Conservation (phyloP, 2,113 vertebrate genomes). For the Chlorodrepanis virens region DNA sequence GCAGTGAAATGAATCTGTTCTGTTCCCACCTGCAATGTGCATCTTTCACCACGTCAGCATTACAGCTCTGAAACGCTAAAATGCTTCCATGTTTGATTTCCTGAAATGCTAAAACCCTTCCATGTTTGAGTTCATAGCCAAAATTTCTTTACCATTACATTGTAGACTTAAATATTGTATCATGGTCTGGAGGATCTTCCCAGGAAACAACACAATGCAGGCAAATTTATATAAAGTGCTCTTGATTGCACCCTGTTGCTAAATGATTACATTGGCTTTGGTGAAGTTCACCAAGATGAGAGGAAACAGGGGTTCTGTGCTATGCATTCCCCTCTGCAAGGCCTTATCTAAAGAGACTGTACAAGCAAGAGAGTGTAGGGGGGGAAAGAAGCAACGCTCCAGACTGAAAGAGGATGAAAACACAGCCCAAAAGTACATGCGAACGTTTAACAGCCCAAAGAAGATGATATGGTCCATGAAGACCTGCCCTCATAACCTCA, state of each 20-base stretch:
- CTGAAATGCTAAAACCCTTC: background rate
- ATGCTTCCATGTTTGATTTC: background rate
- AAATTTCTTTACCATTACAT: background rate
- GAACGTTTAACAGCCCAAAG: background rate
- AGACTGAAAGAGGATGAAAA: background rate
- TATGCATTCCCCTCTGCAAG: background rate
- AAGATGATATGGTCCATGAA: conserved; percentile 1
- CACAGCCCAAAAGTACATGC: background rate
- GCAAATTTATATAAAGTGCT: background rate
- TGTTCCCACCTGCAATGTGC: background rate
- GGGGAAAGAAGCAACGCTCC: background rate
- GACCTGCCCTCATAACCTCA: conserved; percentile 33
- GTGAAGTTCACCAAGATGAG: background rate
- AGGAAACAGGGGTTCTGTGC: background rate
- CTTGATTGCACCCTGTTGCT: background rate
- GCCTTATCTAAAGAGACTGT: background rate
- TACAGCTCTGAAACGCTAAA: background rate
- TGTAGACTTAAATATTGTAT: background rate
- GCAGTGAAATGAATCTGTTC: background rate
- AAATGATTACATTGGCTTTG: background rate
- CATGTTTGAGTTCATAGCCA: background rate
- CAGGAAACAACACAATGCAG: background rate
- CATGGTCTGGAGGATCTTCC: background rate
- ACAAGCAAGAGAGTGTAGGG: background rate
- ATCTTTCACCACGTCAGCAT: background rate